Evolutionary conservation across 2,113 vertebrate species (phyloP).

Genomic region (Brachirus orientalis): DNA sequence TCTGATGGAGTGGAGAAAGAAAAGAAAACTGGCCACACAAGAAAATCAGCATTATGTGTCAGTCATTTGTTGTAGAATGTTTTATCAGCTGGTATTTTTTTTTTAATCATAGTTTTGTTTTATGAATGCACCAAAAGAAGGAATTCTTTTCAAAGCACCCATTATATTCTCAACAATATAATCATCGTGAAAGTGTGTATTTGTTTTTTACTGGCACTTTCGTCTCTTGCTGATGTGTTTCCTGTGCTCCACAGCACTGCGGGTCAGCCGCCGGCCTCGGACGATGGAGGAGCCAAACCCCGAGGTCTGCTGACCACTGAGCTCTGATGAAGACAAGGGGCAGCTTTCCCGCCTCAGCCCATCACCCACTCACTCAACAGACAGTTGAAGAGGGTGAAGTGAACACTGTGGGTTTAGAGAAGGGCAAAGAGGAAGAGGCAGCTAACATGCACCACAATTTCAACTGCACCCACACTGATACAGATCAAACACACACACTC

Average conservation of each 20-base stretch:
- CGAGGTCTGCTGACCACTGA: slow-evolving; percentile 95
- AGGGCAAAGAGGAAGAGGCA: slow-evolving; percentile 24
- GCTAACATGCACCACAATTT: slow-evolving; percentile 6
- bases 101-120: background rate
- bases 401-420: slow-evolving; percentile 10
- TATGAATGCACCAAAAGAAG: background rate
- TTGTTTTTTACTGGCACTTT: too few relatives aligned
- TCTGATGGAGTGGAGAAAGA: too few relatives aligned
- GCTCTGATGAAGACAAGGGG: slow-evolving; percentile 80
- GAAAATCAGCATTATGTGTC: too few relatives aligned
- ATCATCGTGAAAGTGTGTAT: background rate
- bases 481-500: background rate
- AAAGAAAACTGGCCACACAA: too few relatives aligned
- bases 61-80: too few relatives aligned
- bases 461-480: background rate
- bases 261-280: slow-evolving; percentile 56
- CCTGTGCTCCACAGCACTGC: slow-evolving; percentile 58
- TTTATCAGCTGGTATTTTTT: background rate
- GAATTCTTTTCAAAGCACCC: too few relatives aligned
- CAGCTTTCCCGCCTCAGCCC: background rate
- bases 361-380: background rate
- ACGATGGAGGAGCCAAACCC: slow-evolving; percentile 80
- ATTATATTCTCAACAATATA: too few relatives aligned
- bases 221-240: background rate
- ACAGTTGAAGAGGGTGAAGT: background rate